Conservation (phyloP, 1,140 invertebrate species). For the Palaemon carinicauda region DNA sequence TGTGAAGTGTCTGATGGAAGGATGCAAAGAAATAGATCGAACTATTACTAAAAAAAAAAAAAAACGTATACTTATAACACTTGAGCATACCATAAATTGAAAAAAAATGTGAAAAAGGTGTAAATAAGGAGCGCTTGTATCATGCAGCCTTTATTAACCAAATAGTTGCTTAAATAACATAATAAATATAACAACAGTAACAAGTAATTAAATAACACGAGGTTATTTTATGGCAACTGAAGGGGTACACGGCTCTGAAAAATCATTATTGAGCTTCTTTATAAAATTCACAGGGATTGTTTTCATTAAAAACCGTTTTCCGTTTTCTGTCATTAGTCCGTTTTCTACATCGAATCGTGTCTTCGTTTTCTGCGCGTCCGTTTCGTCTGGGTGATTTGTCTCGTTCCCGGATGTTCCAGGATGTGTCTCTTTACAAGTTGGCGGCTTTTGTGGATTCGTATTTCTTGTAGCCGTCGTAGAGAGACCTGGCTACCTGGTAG, state of each 20-base stretch:
- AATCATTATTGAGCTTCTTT: background rate
- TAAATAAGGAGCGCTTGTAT: background rate
- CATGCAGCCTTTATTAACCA: background rate
- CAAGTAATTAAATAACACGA: background rate
- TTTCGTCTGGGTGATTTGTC: too few species aligned
- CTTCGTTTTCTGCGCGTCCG: background rate
- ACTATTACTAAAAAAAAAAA: too few species aligned
- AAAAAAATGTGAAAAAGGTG: too few species aligned
- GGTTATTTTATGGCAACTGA: background rate
- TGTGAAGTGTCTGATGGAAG: too few species aligned
- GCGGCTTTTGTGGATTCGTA: background rate
- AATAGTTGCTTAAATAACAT: background rate
- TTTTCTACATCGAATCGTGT: background rate
- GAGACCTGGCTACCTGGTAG: background rate
- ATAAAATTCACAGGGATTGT: background rate
- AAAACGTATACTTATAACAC: too few species aligned
- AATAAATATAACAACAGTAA: background rate
- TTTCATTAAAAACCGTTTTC: background rate
- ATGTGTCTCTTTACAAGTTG: background rate
- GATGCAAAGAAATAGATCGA: too few species aligned
- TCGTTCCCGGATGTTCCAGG: too few species aligned
- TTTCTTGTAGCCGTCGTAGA: slow-evolving; percentile 12
- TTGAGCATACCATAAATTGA: too few species aligned
- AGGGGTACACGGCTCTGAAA: background rate
- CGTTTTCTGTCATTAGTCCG: background rate